Conservation (phyloP, 2,888 invertebrate genomes). For the Polyploca ridens region DNA sequence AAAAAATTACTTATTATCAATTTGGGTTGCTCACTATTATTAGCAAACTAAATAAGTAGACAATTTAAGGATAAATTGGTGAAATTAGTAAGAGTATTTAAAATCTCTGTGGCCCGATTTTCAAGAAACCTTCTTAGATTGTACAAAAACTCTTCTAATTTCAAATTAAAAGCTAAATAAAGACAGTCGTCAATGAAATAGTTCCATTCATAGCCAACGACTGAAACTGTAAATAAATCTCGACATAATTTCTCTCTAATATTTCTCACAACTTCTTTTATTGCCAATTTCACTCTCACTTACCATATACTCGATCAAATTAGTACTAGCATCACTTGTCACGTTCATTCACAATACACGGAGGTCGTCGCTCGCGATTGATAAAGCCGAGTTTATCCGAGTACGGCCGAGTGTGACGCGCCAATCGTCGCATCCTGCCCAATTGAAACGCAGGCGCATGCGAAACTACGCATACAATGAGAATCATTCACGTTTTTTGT, state of each 20-base stretch:
- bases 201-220: too few relatives aligned
- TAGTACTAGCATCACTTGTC: slow-evolving; percentile 9
- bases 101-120: too few relatives aligned
- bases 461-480: slow-evolving; percentile 18
- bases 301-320: slow-evolving; percentile 1
- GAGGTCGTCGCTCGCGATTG: slow-evolving; percentile 36
- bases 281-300: background rate
- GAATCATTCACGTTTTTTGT: too few relatives aligned
- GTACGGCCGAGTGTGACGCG: slow-evolving; percentile 13
- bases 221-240: background rate
- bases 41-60: too few relatives aligned
- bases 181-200: too few relatives aligned
- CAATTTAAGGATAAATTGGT: too few relatives aligned
- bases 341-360: slow-evolving; percentile 17
- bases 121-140: too few relatives aligned
- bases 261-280: background rate
- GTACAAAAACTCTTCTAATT: too few relatives aligned
- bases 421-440: slow-evolving; percentile 36
- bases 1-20: too few relatives aligned
- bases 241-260: background rate
- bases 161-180: too few relatives aligned
- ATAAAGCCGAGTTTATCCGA: slow-evolving; percentile 26
- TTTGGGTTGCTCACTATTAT: too few relatives aligned
- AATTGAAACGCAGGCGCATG: slow-evolving; percentile 16
- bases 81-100: too few relatives aligned